phyloP scores from a whole-genome alignment of 2,888 invertebrate species.

The Chrysomela aeneicollis region DNA sequence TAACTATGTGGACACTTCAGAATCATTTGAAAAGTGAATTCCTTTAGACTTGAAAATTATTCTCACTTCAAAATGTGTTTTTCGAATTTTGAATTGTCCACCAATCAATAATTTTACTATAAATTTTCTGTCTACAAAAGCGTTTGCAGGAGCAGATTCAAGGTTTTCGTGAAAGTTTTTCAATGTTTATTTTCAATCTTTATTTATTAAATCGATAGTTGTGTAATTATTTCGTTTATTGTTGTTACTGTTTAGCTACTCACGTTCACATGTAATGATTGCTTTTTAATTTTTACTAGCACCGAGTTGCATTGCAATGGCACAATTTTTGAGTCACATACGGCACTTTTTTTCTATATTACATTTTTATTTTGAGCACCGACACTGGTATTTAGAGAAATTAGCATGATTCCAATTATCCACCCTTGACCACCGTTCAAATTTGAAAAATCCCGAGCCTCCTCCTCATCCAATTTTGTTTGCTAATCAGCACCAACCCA shows the following conservation, averaged over 20 bases:
- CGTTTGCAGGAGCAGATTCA: constrained; percentile 62
- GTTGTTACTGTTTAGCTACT: constrained; percentile 65
- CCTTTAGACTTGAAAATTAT: too few species aligned
- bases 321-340: constrained; percentile 62
- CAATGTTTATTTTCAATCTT: constrained; percentile 36
- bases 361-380: constrained; percentile 55
- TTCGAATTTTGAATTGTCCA: neutral
- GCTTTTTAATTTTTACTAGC: constrained; percentile 61
- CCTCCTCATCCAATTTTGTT: constrained; percentile 36
- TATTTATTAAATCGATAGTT: constrained; percentile 43
- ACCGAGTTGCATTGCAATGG: constrained; percentile 63
- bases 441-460: constrained; percentile 26
- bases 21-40: neutral
- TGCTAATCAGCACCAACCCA: constrained; percentile 59
- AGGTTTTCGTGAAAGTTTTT: constrained; percentile 56
- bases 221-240: constrained; percentile 53
- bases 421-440: neutral
- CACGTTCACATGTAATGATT: constrained; percentile 79
- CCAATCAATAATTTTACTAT: constrained; percentile 33
- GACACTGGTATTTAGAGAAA: constrained; percentile 55
- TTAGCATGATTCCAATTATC: constrained; percentile 8
- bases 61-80: neutral
- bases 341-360: constrained; percentile 57
- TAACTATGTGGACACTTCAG: constrained; percentile 25
- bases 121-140: constrained; percentile 63